Evolutionary conservation across 2,113 vertebrate species (phyloP).

Genomic region (western clawed frog (Xenopus tropicalis)): UCB_Xtro_10.0 CM004445.2:152863001-152863500

Average conservation of each 20-base stretch:
- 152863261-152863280: too few species aligned
- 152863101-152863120: slow-evolving; percentile 83
- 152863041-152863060: slow-evolving; percentile 73
- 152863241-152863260: background rate
- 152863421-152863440: too few species aligned
- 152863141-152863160: slow-evolving; percentile 87
- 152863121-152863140: slow-evolving; percentile 78
- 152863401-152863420: too few species aligned
- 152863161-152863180: slow-evolving; percentile 74
- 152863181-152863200: slow-evolving; percentile 74
- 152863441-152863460: accelerated
- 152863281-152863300: background rate
- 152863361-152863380: background rate
- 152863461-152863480: background rate
- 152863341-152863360: background rate
- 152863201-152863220: background rate
- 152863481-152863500: too few species aligned
- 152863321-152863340: background rate
- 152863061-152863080: slow-evolving; percentile 87
- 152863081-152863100: slow-evolving; percentile 86
- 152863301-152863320: background rate
- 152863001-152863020: too few species aligned
- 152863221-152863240: too few species aligned
- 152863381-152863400: background rate
- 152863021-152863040: background rate